Percentiles rank a stretch among this genome's conserved stretches.
These are phyloP conservation scores for Phylloscopus collybita DNA, from an alignment of 2,797 vertebrate species.

Conservation along the genomic window DNA sequence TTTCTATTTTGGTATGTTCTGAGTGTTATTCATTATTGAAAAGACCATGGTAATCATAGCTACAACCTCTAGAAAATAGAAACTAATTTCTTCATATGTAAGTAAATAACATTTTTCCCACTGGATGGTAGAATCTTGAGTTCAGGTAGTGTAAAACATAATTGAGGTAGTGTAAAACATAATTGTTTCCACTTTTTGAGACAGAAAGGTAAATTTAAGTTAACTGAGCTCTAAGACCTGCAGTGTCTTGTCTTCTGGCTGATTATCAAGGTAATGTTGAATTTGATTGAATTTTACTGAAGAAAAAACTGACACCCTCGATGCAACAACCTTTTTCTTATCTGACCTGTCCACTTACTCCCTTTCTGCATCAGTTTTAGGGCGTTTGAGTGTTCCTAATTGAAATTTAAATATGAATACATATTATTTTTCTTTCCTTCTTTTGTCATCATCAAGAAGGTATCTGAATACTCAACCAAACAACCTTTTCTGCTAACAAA, in stretches of 20 bases:
- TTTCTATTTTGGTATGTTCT: neutral
- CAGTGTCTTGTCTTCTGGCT: neutral
- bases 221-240: neutral
- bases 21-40: neutral
- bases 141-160: neutral
- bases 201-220: neutral
- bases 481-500: neutral
- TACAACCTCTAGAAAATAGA: neutral
- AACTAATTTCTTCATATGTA: neutral
- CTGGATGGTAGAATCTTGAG: neutral
- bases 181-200: neutral
- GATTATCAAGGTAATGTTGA: neutral
- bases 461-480: neutral
- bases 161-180: neutral
- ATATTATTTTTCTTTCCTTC: neutral
- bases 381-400: neutral
- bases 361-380: neutral
- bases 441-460: neutral
- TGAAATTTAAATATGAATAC: neutral
- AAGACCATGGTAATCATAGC: neutral
- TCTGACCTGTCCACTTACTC: neutral
- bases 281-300: neutral
- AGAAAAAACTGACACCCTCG: neutral
- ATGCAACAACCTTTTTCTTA: neutral
- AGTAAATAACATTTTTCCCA: neutral